Conservation (phyloP, 2,797 vertebrate genomes). For the Chiloscyllium punctatum region DNA sequence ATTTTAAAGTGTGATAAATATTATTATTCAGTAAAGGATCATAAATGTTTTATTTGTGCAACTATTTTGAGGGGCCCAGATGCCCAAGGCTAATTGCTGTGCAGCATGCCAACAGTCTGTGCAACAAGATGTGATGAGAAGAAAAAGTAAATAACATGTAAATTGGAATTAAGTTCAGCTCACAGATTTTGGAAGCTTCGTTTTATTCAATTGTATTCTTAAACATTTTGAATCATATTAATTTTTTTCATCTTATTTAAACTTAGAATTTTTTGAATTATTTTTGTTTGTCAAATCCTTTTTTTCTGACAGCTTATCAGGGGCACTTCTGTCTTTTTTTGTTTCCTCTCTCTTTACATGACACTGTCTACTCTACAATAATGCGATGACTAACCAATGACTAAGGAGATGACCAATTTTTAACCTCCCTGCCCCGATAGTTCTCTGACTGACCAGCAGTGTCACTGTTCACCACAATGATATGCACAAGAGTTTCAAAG, state of each 20-base stretch:
- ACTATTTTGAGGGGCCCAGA: neutral
- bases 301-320: neutral
- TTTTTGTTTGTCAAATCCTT: neutral
- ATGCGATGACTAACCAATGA: neutral
- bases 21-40: neutral
- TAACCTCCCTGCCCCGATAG: neutral
- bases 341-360: neutral
- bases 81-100: neutral
- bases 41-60: neutral
- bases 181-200: neutral
- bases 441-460: conserved; percentile 25
- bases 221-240: neutral
- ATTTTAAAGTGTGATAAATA: neutral
- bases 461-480: conserved; percentile 26
- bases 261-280: neutral
- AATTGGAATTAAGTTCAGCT: conserved; percentile 4
- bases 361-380: neutral
- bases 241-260: neutral
- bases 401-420: neutral
- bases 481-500: neutral
- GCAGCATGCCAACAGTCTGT: neutral
- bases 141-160: neutral
- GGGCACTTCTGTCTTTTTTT: neutral
- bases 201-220: neutral
- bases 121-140: neutral